A percentile compares a stretch with the other conserved stretches of the same genome.
Evolutionary conservation across 2,888 invertebrate species (phyloP).

Genomic region (Mythimna impura): DNA sequence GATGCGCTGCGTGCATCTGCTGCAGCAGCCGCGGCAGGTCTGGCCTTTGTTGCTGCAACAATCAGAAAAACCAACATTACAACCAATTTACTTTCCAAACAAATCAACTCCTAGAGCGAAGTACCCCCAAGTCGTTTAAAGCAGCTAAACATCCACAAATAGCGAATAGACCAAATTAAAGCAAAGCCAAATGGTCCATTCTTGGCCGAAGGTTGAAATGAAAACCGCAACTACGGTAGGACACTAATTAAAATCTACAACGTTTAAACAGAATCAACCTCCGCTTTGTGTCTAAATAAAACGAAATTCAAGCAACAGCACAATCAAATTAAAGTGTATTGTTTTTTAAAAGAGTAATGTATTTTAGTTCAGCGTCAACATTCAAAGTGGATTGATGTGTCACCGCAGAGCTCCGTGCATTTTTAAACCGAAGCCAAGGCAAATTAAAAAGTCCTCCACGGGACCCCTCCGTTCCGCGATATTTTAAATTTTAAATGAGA

Average conservation of each 20-base stretch:
- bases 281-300: constrained; percentile 43
- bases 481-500: constrained; percentile 90
- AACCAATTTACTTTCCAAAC: constrained; percentile 9
- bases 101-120: constrained; percentile 18
- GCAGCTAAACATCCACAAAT: constrained; percentile 40
- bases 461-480: constrained; percentile 83
- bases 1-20: constrained; percentile 98
- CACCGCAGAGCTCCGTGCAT: constrained; percentile 87
- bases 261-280: constrained; percentile 46
- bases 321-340: constrained; percentile 53
- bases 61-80: constrained; percentile 44
- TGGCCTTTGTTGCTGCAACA: constrained; percentile 95
- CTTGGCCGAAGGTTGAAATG: constrained; percentile 29
- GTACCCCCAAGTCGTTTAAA: constrained; percentile 10
- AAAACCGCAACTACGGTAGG: constrained; percentile 44
- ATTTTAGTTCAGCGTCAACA: constrained; percentile 80
- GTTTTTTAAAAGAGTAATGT: constrained; percentile 68
- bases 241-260: constrained; percentile 52
- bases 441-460: constrained; percentile 89
- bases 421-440: constrained; percentile 86
- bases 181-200: constrained; percentile 27
- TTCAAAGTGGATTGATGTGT: constrained; percentile 89
- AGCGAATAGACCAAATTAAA: constrained; percentile 20
- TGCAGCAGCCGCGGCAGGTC: constrained; percentile 95
- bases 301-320: constrained; percentile 38